A percentile compares a stretch with the other conserved stretches of the same genome.
These are phyloP conservation scores for Etheostoma perlongum DNA, from an alignment of 2,797 vertebrate species.

Conservation along the genomic window DNA sequence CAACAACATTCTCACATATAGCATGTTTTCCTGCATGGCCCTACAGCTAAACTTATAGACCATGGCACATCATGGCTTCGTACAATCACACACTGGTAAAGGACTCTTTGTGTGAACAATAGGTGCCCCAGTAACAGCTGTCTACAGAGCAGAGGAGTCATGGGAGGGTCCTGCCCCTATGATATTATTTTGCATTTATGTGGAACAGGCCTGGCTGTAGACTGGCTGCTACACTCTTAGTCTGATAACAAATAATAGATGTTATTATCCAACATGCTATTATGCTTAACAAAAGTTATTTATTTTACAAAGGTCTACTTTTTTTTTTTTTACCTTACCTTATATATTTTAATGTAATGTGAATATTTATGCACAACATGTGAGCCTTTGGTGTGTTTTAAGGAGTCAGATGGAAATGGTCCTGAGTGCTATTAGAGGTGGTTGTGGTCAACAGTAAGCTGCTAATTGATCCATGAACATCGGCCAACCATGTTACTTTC, in stretches of 20 bases:
- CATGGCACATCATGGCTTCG: neutral
- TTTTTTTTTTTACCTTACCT: neutral
- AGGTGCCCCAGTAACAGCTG: constrained; percentile 40
- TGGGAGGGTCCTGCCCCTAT: constrained; percentile 39
- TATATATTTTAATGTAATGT: neutral
- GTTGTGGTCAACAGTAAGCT: constrained; percentile 47
- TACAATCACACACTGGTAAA: neutral
- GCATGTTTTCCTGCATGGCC: too few relatives aligned
- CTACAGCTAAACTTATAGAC: neutral
- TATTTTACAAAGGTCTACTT: neutral
- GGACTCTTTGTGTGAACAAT: constrained; percentile 16
- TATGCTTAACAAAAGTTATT: neutral
- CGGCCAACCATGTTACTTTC: constrained; percentile 67
- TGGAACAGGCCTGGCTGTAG: constrained; percentile 3
- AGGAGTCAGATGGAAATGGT: constrained; percentile 4
- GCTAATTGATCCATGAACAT: constrained; percentile 62
- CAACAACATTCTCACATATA: too few relatives aligned
- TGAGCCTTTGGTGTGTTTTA: neutral
- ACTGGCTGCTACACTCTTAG: constrained; percentile 13
- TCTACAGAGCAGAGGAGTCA: constrained; percentile 43
- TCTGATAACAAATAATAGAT: constrained; percentile 12
- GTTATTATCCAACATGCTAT: constrained; percentile 13
- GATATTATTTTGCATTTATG: constrained; percentile 29
- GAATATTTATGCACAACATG: neutral
- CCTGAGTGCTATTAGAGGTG: constrained; percentile 20